Evolutionary conservation across 2,113 vertebrate genomes (phyloP).

Genomic region (Marmota monax): DNA sequence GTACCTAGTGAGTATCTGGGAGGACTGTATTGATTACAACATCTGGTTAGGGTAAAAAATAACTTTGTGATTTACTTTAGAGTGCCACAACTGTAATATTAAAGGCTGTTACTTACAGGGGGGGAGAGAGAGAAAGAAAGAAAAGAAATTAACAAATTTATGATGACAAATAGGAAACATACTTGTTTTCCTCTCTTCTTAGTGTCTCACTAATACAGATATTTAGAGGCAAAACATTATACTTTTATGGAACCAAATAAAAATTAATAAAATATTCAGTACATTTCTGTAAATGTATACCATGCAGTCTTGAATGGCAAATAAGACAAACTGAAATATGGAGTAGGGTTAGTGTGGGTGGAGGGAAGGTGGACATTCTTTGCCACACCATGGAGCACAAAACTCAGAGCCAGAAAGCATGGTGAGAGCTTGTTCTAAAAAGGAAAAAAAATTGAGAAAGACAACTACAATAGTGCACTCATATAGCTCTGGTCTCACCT

Average conservation of each 20-base stretch:
- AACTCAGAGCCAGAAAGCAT: neutral
- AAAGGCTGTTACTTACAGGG: too few relatives aligned
- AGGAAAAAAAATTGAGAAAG: neutral
- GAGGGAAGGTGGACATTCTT: neutral
- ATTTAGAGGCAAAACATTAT: neutral
- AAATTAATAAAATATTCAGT: neutral
- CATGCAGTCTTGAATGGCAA: neutral
- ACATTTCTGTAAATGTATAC: neutral
- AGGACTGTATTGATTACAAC: too few relatives aligned
- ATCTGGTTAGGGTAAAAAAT: too few relatives aligned
- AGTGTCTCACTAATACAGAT: neutral
- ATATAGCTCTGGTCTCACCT: accelerated
- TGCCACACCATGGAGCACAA: neutral
- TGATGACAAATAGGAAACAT: neutral
- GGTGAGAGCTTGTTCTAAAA: neutral
- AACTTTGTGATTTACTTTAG: too few relatives aligned
- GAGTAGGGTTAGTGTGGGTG: neutral
- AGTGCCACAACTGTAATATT: too few relatives aligned
- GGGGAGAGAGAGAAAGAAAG: too few relatives aligned
- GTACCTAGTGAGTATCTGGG: too few relatives aligned
- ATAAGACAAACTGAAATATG: neutral
- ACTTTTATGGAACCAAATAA: neutral
- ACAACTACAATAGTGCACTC: neutral
- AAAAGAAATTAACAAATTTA: neutral
- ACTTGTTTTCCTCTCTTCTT: neutral